Evolutionary conservation across 1,140 invertebrate species (phyloP).

Genomic region (Drosophila sechellia): DNA sequence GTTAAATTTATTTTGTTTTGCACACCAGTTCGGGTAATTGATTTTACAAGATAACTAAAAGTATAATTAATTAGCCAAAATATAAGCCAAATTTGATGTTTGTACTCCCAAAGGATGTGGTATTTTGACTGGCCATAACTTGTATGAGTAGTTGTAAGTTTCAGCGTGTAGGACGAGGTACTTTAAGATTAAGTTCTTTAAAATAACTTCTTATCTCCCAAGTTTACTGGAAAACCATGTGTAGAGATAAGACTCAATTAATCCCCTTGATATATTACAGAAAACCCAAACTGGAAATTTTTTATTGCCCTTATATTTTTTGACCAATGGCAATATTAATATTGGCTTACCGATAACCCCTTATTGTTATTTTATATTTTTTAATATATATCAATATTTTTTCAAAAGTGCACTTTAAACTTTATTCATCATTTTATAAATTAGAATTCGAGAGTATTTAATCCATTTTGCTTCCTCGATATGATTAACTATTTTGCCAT

Average conservation of each 20-base stretch:
- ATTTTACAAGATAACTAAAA: too few species aligned
- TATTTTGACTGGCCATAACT: not conserved
- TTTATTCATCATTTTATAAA: too few species aligned
- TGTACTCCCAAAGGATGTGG: not conserved
- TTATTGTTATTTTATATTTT: too few species aligned
- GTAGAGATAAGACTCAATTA: slow-evolving; percentile 23
- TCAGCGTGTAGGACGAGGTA: not conserved
- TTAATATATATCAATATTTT: too few species aligned
- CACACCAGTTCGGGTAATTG: too few species aligned
- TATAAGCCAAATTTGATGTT: not conserved
- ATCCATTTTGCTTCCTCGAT: too few species aligned
- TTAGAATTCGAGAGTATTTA: too few species aligned
- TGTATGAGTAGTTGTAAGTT: not conserved
- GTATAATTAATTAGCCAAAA: too few species aligned
- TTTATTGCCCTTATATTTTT: slow-evolving; percentile 6
- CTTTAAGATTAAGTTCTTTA: slow-evolving; percentile 1
- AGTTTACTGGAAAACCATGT: not conserved
- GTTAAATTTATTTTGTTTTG: too few species aligned
- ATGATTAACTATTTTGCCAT: too few species aligned
- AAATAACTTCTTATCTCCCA: slow-evolving; percentile 6
- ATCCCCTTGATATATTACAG: slow-evolving; percentile 18
- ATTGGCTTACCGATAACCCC: too few species aligned
- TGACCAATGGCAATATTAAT: not conserved
- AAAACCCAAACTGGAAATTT: not conserved
- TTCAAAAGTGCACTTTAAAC: too few species aligned